Conservation (phyloP, 2,113 vertebrate species). For the Larimichthys polyactis region DNA sequence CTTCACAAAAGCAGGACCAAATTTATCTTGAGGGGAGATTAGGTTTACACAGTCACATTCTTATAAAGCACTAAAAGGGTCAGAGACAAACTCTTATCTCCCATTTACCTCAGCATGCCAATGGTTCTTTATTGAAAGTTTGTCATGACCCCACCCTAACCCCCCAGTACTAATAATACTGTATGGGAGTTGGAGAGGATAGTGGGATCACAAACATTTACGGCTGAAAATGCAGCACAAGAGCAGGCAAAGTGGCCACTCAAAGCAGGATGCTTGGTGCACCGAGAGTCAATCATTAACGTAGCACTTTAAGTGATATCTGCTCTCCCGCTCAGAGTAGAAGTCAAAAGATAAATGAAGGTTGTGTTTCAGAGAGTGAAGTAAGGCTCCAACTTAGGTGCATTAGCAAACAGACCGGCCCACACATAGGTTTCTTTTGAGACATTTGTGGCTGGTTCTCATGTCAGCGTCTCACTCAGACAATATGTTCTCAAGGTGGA, state of each 20-base stretch:
- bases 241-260: slow-evolving; percentile 77
- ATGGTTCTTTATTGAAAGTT: slow-evolving; percentile 74
- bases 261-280: slow-evolving; percentile 68
- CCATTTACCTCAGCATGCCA: slow-evolving; percentile 76
- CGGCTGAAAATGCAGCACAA: slow-evolving; percentile 74
- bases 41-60: slow-evolving; percentile 74
- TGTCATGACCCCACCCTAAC: slow-evolving; percentile 56
- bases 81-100: slow-evolving; percentile 75
- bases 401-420: slow-evolving; percentile 70
- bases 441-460: slow-evolving; percentile 48
- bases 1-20: slow-evolving; percentile 63
- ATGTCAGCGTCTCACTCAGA: slow-evolving; percentile 42
- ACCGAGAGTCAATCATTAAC: slow-evolving; percentile 81
- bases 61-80: slow-evolving; percentile 75
- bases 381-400: slow-evolving; percentile 56
- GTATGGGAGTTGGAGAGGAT: slow-evolving; percentile 68
- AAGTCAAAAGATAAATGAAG: slow-evolving; percentile 79
- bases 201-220: slow-evolving; percentile 75
- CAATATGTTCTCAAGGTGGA: slow-evolving; percentile 44
- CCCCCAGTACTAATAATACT: slow-evolving; percentile 72
- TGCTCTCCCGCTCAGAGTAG: slow-evolving; percentile 55
- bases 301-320: slow-evolving; percentile 75
- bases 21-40: slow-evolving; percentile 79
- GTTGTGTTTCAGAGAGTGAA: slow-evolving; percentile 66
- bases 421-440: slow-evolving; percentile 55